Evolutionary conservation across 37 sponge, comb jelly and placozoan species (phyloP), one percentile per base, ranked within the genome.

Genomic region (Crambe crambe): DNA sequence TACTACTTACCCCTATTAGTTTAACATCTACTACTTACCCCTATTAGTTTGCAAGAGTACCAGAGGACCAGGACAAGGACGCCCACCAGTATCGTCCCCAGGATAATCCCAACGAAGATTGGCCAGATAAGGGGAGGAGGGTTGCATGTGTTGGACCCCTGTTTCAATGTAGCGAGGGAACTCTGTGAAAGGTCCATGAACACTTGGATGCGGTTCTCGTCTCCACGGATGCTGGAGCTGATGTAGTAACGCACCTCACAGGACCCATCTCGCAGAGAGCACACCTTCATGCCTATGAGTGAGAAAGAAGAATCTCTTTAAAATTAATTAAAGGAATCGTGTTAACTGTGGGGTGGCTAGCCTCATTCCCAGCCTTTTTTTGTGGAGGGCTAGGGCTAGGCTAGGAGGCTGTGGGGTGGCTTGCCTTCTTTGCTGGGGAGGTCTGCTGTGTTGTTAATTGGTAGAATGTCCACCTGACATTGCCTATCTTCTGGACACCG

Each of bases 1-100:
- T n/a, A n/a, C n/a, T n/a, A n/a, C n/a, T n/a, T n/a, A n/a, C n/a
- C n/a, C n/a, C n/a, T n/a, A n/a, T n/a, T n/a, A n/a, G n/a, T n/a
- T n/a, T n/a, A n/a, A n/a, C 69, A 68, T 22, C 9, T 43, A 15
- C n/a, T 51, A 17, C 87, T 69, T 51, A 87, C 87, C 62, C 83
- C 83, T 8, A 82, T 9, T 26, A 82, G 77, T 18, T 61, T 68
- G 64, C 70, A 68, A 37, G 37, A 51, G 37, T 58, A 59, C 88
- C 88, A 88, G 22, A 82, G 35, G 1, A 82, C 47, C 39, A 88
- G 2, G 3, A 70, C 72, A 20, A 88, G 60, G 27, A 88, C 23
- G 10, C 77, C 88, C 6, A 88, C 42, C 27, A 88, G 17, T 22
- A 88, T 62, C 8, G 77, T 82, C 0, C 83, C 88, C 42, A 88